phyloP scores from a whole-genome alignment of 2,888 invertebrate species.

The Caenorhabditis imperialis region DNA sequence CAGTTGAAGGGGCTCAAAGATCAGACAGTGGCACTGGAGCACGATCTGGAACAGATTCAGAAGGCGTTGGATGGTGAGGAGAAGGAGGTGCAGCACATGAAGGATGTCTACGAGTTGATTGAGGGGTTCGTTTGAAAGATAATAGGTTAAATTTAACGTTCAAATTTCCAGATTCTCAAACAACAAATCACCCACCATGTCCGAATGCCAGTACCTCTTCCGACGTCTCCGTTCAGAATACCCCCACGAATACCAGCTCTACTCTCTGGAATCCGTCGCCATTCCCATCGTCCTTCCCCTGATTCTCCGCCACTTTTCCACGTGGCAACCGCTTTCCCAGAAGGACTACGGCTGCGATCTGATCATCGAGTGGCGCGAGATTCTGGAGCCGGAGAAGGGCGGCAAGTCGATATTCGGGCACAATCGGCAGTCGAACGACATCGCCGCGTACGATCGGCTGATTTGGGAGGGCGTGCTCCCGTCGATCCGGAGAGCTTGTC shows the following conservation, averaged over 20 bases:
- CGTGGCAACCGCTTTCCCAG: slow-evolving; percentile 89
- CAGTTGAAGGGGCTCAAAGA: slow-evolving; percentile 87
- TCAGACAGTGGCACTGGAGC: slow-evolving; percentile 85
- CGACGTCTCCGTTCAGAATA: slow-evolving; percentile 83
- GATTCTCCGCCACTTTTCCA: slow-evolving; percentile 85
- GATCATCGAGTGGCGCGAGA: slow-evolving; percentile 74
- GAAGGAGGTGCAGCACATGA: slow-evolving; percentile 84
- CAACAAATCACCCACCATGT: slow-evolving; percentile 79
- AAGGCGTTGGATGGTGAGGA: slow-evolving; percentile 85
- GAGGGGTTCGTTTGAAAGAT: slow-evolving; percentile 22
- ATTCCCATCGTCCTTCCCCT: slow-evolving; percentile 89
- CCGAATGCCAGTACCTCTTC: slow-evolving; percentile 82
- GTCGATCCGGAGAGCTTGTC: slow-evolving; percentile 80
- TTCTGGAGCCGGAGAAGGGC: slow-evolving; percentile 40
- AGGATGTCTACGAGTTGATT: slow-evolving; percentile 57
- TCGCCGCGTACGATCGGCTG: slow-evolving; percentile 86
- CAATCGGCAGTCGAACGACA: slow-evolving; percentile 67
- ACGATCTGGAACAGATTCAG: slow-evolving; percentile 86
- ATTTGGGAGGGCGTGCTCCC: slow-evolving; percentile 94
- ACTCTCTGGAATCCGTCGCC: slow-evolving; percentile 88
- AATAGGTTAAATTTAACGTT: background rate
- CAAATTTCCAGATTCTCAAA: slow-evolving; percentile 29
- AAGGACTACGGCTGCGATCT: slow-evolving; percentile 79
- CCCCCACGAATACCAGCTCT: slow-evolving; percentile 84
- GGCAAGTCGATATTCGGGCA: slow-evolving; percentile 38